phyloP scores from a whole-genome alignment of 2,888 invertebrate genomes.

The Xestobium rufovillosum region DNA sequence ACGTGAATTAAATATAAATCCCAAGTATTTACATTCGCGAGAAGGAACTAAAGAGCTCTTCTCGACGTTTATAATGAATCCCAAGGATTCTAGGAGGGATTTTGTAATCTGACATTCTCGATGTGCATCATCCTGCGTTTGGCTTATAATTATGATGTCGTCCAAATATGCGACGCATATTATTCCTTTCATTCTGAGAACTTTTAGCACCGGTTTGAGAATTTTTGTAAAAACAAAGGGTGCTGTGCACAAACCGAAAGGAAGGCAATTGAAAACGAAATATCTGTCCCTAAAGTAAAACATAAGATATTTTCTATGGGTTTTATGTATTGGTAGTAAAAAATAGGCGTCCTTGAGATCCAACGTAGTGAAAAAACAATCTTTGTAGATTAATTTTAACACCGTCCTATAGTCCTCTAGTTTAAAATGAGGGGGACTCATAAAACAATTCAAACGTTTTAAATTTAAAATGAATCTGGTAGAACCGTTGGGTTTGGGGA shows the following conservation, averaged over 20 bases:
- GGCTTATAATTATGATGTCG: slow-evolving; percentile 20
- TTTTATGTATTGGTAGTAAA: slow-evolving; percentile 20
- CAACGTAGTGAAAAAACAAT: slow-evolving; percentile 16
- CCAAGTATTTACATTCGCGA: slow-evolving; percentile 18
- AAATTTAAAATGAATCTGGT: slow-evolving; percentile 22
- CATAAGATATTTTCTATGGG: slow-evolving; percentile 22
- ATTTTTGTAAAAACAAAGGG: slow-evolving; percentile 29
- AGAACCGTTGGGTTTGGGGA: slow-evolving; percentile 17
- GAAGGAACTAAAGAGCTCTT: slow-evolving; percentile 20
- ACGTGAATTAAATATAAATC: slow-evolving; percentile 22
- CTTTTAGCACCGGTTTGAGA: slow-evolving; percentile 21
- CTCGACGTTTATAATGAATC: slow-evolving; percentile 22
- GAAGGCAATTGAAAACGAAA: slow-evolving; percentile 26
- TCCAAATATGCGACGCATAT: slow-evolving; percentile 22
- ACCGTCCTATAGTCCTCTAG: slow-evolving; percentile 26
- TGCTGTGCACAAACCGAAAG: slow-evolving; percentile 25
- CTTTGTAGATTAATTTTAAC: slow-evolving; percentile 17
- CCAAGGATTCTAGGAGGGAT: slow-evolving; percentile 16
- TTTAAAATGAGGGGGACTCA: slow-evolving; percentile 26
- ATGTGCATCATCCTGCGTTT: slow-evolving; percentile 9
- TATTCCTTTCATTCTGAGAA: slow-evolving; percentile 17
- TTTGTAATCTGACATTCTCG: slow-evolving; percentile 9
- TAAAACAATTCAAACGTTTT: slow-evolving; percentile 23
- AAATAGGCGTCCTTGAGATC: slow-evolving; percentile 23
- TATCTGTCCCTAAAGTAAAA: slow-evolving; percentile 21